Evolutionary conservation across 1,140 invertebrate species (phyloP).

Genomic region (Trachymyrmex cornetzi): DNA sequence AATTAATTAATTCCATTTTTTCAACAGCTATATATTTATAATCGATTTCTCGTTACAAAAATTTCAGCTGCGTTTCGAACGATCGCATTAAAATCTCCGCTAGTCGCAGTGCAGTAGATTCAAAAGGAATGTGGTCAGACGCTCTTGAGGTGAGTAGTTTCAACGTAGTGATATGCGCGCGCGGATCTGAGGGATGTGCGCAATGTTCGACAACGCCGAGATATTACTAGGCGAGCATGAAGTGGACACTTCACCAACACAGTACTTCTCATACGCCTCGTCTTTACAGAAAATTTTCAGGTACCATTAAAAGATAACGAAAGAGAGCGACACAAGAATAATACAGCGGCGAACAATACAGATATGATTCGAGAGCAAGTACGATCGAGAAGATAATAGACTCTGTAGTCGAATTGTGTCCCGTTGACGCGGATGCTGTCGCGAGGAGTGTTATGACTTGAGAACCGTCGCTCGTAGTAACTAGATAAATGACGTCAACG

Average conservation of each 20-base stretch:
- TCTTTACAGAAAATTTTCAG: neutral
- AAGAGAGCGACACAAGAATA: neutral
- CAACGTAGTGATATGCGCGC: slow-evolving; percentile 36
- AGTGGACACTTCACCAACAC: neutral
- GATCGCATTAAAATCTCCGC: neutral
- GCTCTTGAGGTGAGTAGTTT: neutral
- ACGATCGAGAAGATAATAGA: neutral
- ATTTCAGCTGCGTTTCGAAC: neutral
- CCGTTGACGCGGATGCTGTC: neutral
- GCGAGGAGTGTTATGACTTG: neutral
- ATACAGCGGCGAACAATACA: neutral
- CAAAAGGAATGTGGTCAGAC: neutral
- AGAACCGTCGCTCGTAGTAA: slow-evolving; percentile 29
- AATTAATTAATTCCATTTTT: too few species aligned
- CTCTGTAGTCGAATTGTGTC: neutral
- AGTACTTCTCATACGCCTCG: slow-evolving; percentile 22
- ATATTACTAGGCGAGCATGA: slow-evolving; percentile 55
- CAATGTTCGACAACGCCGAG: slow-evolving; percentile 60
- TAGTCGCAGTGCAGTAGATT: slow-evolving; percentile 4
- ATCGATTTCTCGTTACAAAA: neutral
- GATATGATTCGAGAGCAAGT: neutral
- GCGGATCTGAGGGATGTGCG: slow-evolving; percentile 56
- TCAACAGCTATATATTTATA: too few species aligned
- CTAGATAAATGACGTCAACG: slow-evolving; percentile 31
- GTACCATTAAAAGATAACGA: neutral